These are phyloP conservation scores for Allolobophora icterica DNA, from an alignment of 2,888 invertebrate species.

Conservation along the genomic window DNA sequence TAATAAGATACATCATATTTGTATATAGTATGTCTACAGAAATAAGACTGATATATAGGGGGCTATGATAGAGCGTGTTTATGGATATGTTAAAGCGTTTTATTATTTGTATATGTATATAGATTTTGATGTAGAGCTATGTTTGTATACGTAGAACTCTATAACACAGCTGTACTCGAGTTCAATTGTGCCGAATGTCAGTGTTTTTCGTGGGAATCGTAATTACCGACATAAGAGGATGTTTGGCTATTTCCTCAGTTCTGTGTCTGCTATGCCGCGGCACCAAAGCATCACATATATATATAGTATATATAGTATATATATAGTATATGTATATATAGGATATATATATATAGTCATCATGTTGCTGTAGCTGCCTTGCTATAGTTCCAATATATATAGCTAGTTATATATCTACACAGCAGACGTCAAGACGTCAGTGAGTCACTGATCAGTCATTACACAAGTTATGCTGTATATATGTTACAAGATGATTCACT, in stretches of 20 bases:
- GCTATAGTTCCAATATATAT: not conserved
- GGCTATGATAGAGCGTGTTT: no score
- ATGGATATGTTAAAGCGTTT: no score
- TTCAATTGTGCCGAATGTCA: not conserved
- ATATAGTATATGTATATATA: no score
- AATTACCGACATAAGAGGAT: not conserved
- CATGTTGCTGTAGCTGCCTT: not conserved
- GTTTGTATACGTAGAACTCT: not conserved
- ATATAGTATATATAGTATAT: no score
- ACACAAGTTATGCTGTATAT: not conserved
- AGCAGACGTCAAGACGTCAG: not conserved
- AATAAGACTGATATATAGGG: no score
- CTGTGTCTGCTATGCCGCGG: not conserved
- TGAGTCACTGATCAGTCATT: not conserved
- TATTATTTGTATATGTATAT: no score
- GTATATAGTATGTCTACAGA: not conserved
- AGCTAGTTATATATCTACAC: not conserved
- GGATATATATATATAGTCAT: no score
- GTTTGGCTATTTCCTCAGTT: conserved; percentile 5
- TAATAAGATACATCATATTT: not conserved
- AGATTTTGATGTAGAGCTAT: no score
- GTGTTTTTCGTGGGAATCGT: not conserved
- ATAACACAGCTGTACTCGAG: no score
- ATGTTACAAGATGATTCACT: not conserved
- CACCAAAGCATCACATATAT: not conserved